Percentiles rank a stretch among this genome's conserved stretches.
Conservation (phyloP, 2,113 vertebrate species). For the Corythaixoides concolor region DNA sequence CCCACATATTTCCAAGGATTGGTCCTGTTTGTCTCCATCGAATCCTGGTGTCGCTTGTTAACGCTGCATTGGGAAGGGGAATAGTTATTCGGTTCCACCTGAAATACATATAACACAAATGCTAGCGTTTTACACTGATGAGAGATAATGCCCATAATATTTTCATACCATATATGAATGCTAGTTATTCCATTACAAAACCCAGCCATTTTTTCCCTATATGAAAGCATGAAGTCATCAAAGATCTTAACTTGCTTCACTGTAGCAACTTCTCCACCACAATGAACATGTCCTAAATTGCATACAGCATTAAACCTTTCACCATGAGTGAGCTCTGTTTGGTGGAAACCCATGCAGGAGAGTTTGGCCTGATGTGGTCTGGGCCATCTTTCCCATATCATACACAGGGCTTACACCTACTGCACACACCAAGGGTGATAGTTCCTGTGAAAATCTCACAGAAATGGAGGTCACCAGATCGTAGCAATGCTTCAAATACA, state of each 20-base stretch:
- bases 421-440: neutral
- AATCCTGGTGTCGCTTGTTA: constrained; percentile 89
- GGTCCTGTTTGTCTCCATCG: constrained; percentile 92
- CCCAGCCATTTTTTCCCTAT: neutral
- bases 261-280: neutral
- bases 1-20: constrained; percentile 93
- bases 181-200: neutral
- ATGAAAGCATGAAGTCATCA: neutral
- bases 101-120: constrained; percentile 60
- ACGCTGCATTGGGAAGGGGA: constrained; percentile 91
- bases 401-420: neutral
- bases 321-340: neutral
- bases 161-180: neutral
- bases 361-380: neutral
- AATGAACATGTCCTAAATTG: neutral
- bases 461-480: neutral
- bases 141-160: neutral
- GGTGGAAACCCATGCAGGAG: neutral
- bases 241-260: neutral
- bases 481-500: neutral
- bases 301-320: neutral
- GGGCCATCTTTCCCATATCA: neutral
- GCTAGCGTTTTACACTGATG: neutral
- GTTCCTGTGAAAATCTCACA: neutral
- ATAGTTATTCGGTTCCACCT: constrained; percentile 96